Conservation (phyloP, 1,140 invertebrate genomes). For the Bombus waltoni region DNA sequence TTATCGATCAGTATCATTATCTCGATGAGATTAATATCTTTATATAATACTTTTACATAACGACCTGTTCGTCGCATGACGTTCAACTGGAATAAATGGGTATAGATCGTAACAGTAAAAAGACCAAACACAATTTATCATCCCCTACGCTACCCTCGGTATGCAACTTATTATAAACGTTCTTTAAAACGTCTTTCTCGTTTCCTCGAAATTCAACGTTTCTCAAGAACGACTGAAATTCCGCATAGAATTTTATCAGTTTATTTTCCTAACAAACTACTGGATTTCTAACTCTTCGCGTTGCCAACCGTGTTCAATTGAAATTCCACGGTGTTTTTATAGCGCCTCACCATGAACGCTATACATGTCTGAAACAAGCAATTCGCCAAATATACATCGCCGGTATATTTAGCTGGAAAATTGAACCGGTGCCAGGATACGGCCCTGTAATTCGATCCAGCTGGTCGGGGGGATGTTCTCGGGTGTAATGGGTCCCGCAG, state of each 20-base stretch:
- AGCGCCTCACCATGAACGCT: conserved; percentile 3
- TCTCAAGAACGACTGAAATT: background rate
- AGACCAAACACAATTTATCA: conserved; percentile 24
- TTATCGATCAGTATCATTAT: conserved; percentile 30
- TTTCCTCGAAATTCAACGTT: background rate
- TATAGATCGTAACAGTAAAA: conserved; percentile 7
- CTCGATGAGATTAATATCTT: conserved; percentile 15
- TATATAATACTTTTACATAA: conserved; percentile 39
- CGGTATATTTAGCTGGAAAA: conserved; percentile 65
- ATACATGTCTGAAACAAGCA: conserved; percentile 46
- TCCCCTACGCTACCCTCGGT: too few relatives aligned
- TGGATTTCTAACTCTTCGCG: background rate
- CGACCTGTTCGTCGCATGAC: background rate
- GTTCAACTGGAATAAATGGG: conserved; percentile 26
- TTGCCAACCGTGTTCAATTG: background rate
- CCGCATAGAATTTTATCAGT: too few relatives aligned
- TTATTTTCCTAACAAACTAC: background rate
- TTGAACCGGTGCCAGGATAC: conserved; percentile 66
- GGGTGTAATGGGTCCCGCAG: conserved; percentile 42
- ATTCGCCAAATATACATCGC: conserved; percentile 60
- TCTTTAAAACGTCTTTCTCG: too few relatives aligned
- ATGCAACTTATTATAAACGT: background rate
- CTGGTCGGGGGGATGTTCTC: conserved; percentile 44
- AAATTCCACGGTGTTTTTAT: conserved; percentile 42
- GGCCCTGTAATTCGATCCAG: conserved; percentile 66